These are phyloP conservation scores for Otus sunia DNA, from an alignment of 2,113 vertebrate genomes.

Conservation along the genomic window DNA sequence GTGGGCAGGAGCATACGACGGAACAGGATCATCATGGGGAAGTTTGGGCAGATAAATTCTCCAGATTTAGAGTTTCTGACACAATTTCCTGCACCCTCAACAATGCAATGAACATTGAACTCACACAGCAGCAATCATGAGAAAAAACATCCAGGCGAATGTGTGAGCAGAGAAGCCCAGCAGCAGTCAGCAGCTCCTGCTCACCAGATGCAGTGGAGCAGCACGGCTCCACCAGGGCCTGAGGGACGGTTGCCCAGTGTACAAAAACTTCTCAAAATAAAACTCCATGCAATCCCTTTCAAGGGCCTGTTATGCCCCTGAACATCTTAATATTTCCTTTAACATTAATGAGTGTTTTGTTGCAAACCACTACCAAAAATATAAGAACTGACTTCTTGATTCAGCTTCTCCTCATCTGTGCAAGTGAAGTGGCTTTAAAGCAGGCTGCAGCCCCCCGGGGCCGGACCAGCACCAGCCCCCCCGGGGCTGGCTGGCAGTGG, in stretches of 20 bases:
- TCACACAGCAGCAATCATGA: rapidly evolving
- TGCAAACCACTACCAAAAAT: not conserved
- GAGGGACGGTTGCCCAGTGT: not conserved
- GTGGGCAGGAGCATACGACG: not conserved
- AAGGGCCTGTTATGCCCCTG: not conserved
- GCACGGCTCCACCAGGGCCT: rapidly evolving
- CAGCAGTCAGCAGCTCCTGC: not conserved
- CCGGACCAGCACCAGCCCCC: not conserved
- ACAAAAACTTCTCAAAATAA: not conserved
- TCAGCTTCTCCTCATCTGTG: not conserved
- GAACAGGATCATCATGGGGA: not conserved
- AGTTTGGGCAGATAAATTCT: not conserved
- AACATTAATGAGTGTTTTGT: not conserved
- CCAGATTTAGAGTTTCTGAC: not conserved
- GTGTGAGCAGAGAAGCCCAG: not conserved
- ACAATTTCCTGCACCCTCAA: not conserved
- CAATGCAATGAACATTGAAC: not conserved
- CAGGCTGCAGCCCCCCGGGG: not conserved
- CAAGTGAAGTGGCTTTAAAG: not conserved
- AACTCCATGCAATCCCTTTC: not conserved
- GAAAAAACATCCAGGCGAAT: not conserved
- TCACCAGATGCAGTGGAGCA: not conserved
- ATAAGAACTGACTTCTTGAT: not conserved
- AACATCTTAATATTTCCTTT: not conserved
- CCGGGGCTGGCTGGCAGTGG: not conserved